Evolutionary conservation across 1,140 invertebrate genomes (phyloP), one percentile per base, ranked within the genome.

Genomic region (Heliothis subflexa): DNA sequence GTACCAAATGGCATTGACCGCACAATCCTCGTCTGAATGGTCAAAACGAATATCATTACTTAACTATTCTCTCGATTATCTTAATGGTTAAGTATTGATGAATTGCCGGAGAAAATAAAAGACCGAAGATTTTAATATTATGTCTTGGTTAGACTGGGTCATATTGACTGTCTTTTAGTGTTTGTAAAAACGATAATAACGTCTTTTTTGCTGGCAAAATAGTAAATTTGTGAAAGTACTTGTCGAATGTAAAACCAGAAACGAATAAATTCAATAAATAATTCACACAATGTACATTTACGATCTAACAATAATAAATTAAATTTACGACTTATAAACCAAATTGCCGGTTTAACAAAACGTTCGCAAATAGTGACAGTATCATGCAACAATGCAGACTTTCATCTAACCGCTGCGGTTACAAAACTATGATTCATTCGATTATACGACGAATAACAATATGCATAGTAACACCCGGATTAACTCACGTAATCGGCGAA

Each of bases 1-100:
- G 81, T 84, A 84, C 84, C 75, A 81, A 89, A 85, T 86, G 86
- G 83, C 86, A 89, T 80, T 86, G 88, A 89, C 88, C 88, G 80
- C 72, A 76, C 64, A 55, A 45, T 62, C 57, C 54, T 16, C 73
- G 72, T 49, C 68, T 77, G 54, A 81, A 64, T 82, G 78, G 61
- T 82, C 59, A 55, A 78, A 74, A 73, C 7, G 73, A 52, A 73
- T 83, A 81, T 72, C 77, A 80, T 84, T 81, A 86, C 79, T 54
- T 78, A 72, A 64, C 61, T 66, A 78, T 64, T 77, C 81, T 80
- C 62, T 18, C 28, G 18, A 50, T 79, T 78, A 82, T 82, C 78
- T 85, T 76, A 61, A 25, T 25, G 21, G 21, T 81, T 78, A 82
- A 81, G 68, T 52, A 75, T 75, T 64, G 9, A 64, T 40, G 14